phyloP scores from a whole-genome alignment of 2,888 invertebrate genomes.

The Mythimna ferrago region DNA sequence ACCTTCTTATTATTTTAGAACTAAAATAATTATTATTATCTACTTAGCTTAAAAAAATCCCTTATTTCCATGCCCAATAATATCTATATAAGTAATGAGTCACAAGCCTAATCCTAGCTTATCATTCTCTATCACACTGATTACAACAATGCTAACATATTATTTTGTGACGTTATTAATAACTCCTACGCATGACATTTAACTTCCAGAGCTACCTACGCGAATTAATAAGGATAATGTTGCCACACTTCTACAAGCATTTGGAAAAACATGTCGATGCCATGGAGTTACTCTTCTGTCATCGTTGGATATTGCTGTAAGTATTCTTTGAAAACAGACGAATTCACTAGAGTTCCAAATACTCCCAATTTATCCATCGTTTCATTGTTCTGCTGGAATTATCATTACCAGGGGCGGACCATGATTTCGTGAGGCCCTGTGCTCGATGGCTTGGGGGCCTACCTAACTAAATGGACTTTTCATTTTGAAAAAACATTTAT shows the following conservation, averaged over 20 bases:
- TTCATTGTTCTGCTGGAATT: no score
- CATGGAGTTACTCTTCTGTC: conserved; percentile 97
- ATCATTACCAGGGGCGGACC: no score
- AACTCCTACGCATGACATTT: conserved; percentile 43
- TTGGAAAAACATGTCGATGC: conserved; percentile 96
- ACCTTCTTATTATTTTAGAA: no score
- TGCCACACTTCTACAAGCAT: conserved; percentile 97
- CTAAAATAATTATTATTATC: no score
- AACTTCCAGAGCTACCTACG: conserved; percentile 93
- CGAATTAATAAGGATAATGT: conserved; percentile 96
- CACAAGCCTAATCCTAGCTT: conserved; percentile 25
- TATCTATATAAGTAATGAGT: conserved; percentile 3
- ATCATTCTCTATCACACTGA: conserved; percentile 24
- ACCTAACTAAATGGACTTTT: no score
- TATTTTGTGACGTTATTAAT: conserved; percentile 32
- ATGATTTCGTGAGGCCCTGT: no score
- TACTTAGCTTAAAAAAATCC: background rate
- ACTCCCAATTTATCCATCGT: background rate
- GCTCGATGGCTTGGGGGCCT: no score
- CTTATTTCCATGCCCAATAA: background rate
- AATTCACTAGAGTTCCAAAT: background rate
- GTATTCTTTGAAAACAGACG: conserved; percentile 68
- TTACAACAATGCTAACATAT: conserved; percentile 19
- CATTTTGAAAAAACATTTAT: no score
- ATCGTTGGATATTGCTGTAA: conserved; percentile 98